Evolutionary conservation across 1,140 invertebrate genomes (phyloP).

Genomic region (Dreissena rostriformis): DNA sequence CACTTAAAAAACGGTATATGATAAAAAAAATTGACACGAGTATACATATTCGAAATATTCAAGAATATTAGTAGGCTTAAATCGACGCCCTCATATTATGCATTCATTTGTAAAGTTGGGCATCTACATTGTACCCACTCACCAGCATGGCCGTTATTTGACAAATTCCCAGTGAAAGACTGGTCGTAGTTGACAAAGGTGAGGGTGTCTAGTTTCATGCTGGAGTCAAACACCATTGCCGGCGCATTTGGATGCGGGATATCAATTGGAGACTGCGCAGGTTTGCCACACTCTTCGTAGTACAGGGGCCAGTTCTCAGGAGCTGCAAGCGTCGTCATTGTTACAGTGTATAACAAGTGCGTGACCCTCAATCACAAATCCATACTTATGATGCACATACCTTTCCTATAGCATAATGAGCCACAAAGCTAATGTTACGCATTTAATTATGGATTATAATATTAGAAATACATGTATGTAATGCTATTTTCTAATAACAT

Average conservation of each 20-base stretch:
- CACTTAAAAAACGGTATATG: not conserved
- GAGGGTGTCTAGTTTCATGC: constrained; percentile 30
- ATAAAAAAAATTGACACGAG: no score
- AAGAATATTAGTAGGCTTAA: no score
- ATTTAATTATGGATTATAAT: no score
- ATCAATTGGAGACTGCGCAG: constrained; percentile 51
- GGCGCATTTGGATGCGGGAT: constrained; percentile 1
- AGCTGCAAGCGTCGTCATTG: not conserved
- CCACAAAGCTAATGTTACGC: no score
- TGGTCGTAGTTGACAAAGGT: constrained; percentile 44
- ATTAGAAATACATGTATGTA: no score
- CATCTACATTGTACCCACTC: not conserved
- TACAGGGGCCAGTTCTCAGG: constrained; percentile 21
- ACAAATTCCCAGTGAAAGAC: not conserved
- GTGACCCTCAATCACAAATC: no score
- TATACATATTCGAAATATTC: not conserved
- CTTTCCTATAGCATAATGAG: no score
- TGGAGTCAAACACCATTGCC: not conserved
- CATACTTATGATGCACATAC: no score
- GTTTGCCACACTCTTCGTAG: constrained; percentile 26
- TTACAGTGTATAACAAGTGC: no score
- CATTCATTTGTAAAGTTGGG: not conserved
- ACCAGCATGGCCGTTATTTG: constrained; percentile 59
- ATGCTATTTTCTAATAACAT: no score
- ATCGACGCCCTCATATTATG: no score